Evolutionary conservation across 2,797 vertebrate species (phyloP).

Genomic region (Novumbra hubbsi): DNA sequence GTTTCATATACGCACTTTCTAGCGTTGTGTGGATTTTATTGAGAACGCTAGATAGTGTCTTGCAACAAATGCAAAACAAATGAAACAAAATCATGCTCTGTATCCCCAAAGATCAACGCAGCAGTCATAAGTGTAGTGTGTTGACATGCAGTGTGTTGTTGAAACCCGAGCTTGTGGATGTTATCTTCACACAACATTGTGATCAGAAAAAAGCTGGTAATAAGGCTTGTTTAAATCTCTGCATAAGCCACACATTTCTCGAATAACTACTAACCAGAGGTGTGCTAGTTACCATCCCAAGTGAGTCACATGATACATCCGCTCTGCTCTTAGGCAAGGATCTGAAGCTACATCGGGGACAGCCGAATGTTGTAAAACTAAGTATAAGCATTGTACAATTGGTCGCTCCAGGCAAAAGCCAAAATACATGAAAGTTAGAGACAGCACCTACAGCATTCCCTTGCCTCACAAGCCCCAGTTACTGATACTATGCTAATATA

Average conservation of each 20-base stretch:
- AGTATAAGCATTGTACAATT: not conserved
- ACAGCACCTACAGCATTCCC: not conserved
- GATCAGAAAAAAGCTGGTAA: no score
- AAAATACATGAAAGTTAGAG: not conserved
- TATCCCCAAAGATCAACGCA: no score
- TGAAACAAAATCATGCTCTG: no score
- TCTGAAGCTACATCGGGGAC: not conserved
- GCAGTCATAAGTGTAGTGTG: no score
- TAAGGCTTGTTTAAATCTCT: not conserved
- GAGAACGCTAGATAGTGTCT: no score
- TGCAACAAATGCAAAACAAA: no score
- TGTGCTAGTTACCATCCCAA: conserved; percentile 7
- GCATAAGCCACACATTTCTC: not conserved
- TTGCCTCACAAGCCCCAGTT: not conserved
- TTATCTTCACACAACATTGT: not conserved
- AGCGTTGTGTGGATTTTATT: no score
- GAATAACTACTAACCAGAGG: not conserved
- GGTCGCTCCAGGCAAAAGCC: not conserved
- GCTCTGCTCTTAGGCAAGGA: not conserved
- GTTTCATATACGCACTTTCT: no score
- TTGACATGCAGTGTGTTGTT: no score
- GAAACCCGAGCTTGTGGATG: not conserved
- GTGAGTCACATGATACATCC: conserved; percentile 1
- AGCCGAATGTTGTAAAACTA: not conserved
- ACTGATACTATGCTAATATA: not conserved